phyloP scores from a whole-genome alignment of 1,140 invertebrate genomes.

The Dysdera silvatica region DNA sequence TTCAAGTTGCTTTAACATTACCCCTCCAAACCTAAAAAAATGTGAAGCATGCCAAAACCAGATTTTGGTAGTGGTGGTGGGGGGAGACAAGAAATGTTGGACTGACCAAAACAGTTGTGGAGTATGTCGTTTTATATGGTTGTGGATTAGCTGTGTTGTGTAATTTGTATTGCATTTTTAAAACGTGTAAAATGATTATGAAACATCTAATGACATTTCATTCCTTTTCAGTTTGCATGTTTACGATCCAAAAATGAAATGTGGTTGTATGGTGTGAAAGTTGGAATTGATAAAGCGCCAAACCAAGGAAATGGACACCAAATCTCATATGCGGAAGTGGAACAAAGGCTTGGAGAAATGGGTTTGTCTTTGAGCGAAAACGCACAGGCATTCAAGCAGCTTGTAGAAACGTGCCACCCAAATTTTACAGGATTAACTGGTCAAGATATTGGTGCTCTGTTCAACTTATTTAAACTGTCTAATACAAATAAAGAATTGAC shows the following conservation, averaged over 20 bases:
- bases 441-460: not conserved
- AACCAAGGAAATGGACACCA: not conserved
- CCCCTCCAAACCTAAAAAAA: too few species aligned
- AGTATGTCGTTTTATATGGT: too few species aligned
- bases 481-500: too few species aligned
- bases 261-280: conserved; percentile 28
- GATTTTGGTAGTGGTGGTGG: too few species aligned
- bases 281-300: not conserved
- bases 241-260: conserved; percentile 16
- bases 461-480: too few species aligned
- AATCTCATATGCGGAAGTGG: conserved; percentile 4
- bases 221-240: conserved; percentile 9
- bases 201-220: not conserved
- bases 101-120: too few species aligned
- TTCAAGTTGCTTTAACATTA: too few species aligned
- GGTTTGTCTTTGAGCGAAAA: conserved; percentile 18
- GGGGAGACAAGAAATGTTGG: too few species aligned
- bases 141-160: not conserved
- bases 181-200: not conserved
- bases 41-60: too few species aligned
- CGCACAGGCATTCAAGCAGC: conserved; percentile 21
- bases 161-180: not conserved
- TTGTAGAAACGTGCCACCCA: conserved; percentile 10
- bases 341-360: conserved; percentile 11
- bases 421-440: not conserved